Percentiles rank a stretch among this genome's conserved stretches.
Conservation (phyloP, 2,888 invertebrate genomes). For the Myopa tessellatipennis region DNA sequence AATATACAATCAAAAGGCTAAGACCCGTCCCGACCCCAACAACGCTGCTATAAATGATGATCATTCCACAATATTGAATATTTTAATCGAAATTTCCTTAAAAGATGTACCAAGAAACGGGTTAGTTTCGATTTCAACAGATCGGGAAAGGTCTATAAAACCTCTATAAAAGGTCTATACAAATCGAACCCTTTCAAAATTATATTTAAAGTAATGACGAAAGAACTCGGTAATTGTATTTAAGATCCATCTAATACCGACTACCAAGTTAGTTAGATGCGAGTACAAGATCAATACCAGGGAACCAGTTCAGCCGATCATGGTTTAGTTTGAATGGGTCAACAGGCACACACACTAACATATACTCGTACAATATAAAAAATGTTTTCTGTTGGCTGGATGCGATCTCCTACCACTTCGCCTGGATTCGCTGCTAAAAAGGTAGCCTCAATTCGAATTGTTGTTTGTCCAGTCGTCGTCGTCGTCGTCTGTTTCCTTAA, state of each 20-base stretch:
- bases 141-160: too few relatives aligned
- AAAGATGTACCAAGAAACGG: too few relatives aligned
- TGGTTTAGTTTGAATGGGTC: conserved; percentile 28
- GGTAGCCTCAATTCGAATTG: conserved; percentile 16
- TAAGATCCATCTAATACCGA: background rate
- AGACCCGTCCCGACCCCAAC: too few relatives aligned
- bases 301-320: background rate
- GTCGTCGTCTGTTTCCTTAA: background rate
- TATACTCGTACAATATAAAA: background rate
- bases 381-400: conserved; percentile 1
- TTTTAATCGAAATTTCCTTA: too few relatives aligned
- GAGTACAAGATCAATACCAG: background rate
- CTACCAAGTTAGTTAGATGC: background rate
- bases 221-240: background rate
- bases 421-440: conserved; percentile 16
- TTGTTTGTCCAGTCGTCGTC: conserved; percentile 20
- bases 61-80: too few relatives aligned
- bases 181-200: too few relatives aligned
- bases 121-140: too few relatives aligned
- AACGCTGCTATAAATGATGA: too few relatives aligned
- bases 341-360: conserved; percentile 8
- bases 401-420: background rate
- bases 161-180: too few relatives aligned
- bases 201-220: too few relatives aligned
- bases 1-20: too few relatives aligned